Base-by-base conservation (phyloP, 1,140 invertebrate species). In the Agrilus planipennis region DNA sequence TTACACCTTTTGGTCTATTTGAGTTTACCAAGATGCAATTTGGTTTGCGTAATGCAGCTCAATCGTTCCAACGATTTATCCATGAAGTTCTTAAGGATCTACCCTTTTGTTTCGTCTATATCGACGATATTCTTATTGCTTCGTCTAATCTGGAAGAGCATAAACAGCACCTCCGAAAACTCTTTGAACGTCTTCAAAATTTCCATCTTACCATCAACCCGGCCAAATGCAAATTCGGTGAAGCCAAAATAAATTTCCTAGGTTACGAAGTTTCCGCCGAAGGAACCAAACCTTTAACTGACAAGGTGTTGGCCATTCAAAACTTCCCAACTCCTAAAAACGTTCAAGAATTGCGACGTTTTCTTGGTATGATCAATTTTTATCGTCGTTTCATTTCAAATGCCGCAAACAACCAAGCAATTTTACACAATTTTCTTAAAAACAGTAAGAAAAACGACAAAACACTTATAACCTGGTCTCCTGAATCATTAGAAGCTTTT, bases 81-180 rank as follows among this genome's bases (percentile, higher is more conserved):
- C n/a, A 27, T 12, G 23, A 27, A 9, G 23, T 27, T 7, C 23
- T 27, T 9, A 7, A 12, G 7, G 23, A 27, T 12, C 23, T 27
- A 7, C 7, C 7, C 23, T 27, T 27, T 12, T 7, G 7, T 12
- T 27, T 9, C 23, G 23, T 12, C 23, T 27, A 27, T 27, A 27
- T 27, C 23, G 28, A 29, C n/a, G 59, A 65, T 34, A 54, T 65
- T 31, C 23, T 67, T 0, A 48, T 67, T n/a, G 53, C 53, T 0
- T 59, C 58, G 7, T 27, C 27, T 4, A 19, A 42, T 2, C 30
- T 41, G 17, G 45, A 54, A 15, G 42, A 61, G 30, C 59, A 64
- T 23, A 19, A 27, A 31, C n/a, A 46, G 14, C 57, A 61, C 39
- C 35, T 61, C 4, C 27, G 44, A 17, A 21, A 27, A 25, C 29